These are phyloP conservation scores for Anoplius nigerrimus DNA, from an alignment of 2,888 invertebrate species.

Conservation along the genomic window DNA sequence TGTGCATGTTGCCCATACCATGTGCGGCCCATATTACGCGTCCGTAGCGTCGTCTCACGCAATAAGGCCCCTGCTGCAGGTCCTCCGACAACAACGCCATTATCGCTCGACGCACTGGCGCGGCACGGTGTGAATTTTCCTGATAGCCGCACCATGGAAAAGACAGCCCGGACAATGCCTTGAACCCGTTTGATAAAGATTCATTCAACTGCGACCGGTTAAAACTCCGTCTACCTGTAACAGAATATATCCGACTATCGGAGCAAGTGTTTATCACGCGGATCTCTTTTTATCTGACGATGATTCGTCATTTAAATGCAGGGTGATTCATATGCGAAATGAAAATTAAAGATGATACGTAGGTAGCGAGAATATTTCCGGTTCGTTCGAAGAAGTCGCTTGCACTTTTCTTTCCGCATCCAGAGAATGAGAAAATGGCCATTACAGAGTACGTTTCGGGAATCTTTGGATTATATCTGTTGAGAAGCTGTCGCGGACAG, in stretches of 20 bases:
- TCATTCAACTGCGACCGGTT: too few relatives aligned
- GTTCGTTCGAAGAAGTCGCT: background rate
- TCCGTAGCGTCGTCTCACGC: conserved; percentile 62
- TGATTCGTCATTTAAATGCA: conserved; percentile 29
- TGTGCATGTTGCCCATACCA: conserved; percentile 2
- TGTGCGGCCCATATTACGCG: conserved; percentile 40
- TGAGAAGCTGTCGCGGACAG: too few relatives aligned
- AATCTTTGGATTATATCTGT: too few relatives aligned
- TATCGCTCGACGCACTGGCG: conserved; percentile 66
- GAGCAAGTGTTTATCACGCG: too few relatives aligned
- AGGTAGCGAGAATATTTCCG: too few relatives aligned
- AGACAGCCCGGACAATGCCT: conserved; percentile 33
- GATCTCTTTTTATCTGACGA: too few relatives aligned
- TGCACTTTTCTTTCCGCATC: background rate
- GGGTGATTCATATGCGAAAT: conserved; percentile 34
- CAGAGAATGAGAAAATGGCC: too few relatives aligned
- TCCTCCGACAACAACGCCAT: conserved; percentile 65
- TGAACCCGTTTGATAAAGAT: conserved; percentile 44
- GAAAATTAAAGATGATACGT: too few relatives aligned
- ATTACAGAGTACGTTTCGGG: too few relatives aligned
- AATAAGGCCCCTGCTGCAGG: conserved; percentile 60
- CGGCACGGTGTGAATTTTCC: conserved; percentile 59
- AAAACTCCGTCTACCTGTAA: too few relatives aligned
- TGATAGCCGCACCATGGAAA: conserved; percentile 35
- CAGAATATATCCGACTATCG: too few relatives aligned